Evolutionary conservation across 2,888 invertebrate species (phyloP).

Genomic region (Tinea trinotella): DNA sequence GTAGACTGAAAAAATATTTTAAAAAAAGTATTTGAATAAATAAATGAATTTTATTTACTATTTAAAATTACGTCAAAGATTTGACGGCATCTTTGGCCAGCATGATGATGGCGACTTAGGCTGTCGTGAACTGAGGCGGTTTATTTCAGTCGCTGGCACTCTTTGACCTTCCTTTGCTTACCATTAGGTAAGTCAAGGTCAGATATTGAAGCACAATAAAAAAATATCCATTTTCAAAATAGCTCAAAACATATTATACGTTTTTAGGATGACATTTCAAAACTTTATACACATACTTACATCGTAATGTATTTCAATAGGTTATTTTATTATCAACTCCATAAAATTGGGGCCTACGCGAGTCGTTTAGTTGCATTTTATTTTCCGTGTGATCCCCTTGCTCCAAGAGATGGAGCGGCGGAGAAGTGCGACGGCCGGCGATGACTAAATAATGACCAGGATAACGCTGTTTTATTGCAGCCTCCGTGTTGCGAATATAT

Average conservation of each 20-base stretch:
- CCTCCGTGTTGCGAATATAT: slow-evolving; percentile 69
- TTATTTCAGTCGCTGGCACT: too few relatives aligned
- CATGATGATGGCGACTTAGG: too few relatives aligned
- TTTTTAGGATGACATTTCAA: not conserved
- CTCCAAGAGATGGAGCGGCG: slow-evolving; percentile 22
- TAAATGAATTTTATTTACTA: too few relatives aligned
- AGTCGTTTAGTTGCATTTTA: slow-evolving; percentile 63
- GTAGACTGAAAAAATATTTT: too few relatives aligned
- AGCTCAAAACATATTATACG: not conserved
- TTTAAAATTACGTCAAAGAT: too few relatives aligned
- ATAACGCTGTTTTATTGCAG: slow-evolving; percentile 71
- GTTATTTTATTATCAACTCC: slow-evolving; percentile 1
- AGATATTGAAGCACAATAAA: too few relatives aligned
- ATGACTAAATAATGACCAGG: slow-evolving; percentile 72
- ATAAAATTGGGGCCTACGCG: slow-evolving; percentile 19
- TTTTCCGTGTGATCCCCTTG: slow-evolving; percentile 31
- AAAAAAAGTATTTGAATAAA: too few relatives aligned
- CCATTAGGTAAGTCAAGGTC: too few relatives aligned
- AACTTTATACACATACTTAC: not conserved
- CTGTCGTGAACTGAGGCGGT: too few relatives aligned
- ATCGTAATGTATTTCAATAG: not conserved
- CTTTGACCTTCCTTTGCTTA: too few relatives aligned
- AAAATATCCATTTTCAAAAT: not conserved
- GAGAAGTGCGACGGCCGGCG: slow-evolving; percentile 45
- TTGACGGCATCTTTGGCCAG: too few relatives aligned